These are phyloP conservation scores for Sylvilagus bachmani DNA, from an alignment of 2,113 vertebrate species.

Conservation along the genomic window DNA sequence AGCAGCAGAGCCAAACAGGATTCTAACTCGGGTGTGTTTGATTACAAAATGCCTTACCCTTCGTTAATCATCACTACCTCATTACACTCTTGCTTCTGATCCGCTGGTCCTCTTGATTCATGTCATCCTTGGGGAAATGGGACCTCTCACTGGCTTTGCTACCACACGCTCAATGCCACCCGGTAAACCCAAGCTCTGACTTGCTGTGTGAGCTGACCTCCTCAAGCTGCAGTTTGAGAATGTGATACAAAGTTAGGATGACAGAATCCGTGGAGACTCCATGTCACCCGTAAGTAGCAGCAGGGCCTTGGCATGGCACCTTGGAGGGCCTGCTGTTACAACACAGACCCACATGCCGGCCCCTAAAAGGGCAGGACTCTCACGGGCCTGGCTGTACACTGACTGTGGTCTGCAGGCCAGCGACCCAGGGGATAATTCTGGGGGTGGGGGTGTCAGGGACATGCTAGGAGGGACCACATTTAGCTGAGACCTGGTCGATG, in stretches of 20 bases:
- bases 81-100: not conserved
- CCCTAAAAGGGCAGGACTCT: not conserved
- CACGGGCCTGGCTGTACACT: not conserved
- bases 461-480: not conserved
- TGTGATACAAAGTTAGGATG: not conserved
- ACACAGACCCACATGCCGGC: not conserved
- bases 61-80: not conserved
- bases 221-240: not conserved
- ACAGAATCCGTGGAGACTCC: not conserved
- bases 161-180: not conserved
- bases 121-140: not conserved
- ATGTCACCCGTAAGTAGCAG: not conserved
- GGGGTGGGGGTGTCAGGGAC: not conserved
- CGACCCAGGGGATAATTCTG: not conserved
- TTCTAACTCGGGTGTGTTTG: not conserved
- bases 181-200: not conserved
- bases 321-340: not conserved
- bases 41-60: not conserved
- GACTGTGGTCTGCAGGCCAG: not conserved
- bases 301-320: not conserved
- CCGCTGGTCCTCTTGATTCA: not conserved
- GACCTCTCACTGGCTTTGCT: not conserved
- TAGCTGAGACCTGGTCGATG: not conserved
- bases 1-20: not conserved
- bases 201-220: not conserved